phyloP scores from a whole-genome alignment of 2,888 invertebrate species.

The Lepas anatifera region DNA sequence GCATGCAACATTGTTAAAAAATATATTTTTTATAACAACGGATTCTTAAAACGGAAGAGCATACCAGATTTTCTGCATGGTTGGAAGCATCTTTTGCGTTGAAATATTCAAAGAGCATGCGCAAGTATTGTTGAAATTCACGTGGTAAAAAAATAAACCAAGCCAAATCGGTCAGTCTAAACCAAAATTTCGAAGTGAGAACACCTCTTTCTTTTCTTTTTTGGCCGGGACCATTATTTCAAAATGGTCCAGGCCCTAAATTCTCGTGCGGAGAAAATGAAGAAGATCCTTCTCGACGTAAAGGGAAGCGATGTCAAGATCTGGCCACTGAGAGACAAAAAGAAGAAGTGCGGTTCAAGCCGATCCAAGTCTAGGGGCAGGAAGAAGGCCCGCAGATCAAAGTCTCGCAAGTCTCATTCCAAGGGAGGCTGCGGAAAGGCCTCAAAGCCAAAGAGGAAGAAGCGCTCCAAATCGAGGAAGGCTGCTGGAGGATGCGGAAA shows the following conservation, averaged over 20 bases:
- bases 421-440: neutral
- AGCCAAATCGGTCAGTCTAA: neutral
- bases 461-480: neutral
- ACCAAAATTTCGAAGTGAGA: neutral
- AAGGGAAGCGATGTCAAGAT: neutral
- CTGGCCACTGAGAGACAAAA: neutral
- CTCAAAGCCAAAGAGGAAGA: neutral
- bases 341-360: neutral
- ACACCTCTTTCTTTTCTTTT: neutral
- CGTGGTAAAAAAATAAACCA: neutral
- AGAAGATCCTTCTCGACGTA: neutral
- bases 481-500: neutral
- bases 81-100: no score
- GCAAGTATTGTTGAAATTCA: neutral
- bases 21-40: neutral
- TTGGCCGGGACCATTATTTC: neutral
- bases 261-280: neutral
- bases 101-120: no score
- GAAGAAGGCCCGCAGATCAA: neutral
- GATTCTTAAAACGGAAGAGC: no score
- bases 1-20: no score
- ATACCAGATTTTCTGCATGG: no score
- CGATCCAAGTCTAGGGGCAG: neutral
- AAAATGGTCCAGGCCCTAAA: neutral
- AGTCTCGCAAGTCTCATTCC: neutral